Conservation (phyloP, 2,797 vertebrate genomes). For the Anguilla megastoma region DNA sequence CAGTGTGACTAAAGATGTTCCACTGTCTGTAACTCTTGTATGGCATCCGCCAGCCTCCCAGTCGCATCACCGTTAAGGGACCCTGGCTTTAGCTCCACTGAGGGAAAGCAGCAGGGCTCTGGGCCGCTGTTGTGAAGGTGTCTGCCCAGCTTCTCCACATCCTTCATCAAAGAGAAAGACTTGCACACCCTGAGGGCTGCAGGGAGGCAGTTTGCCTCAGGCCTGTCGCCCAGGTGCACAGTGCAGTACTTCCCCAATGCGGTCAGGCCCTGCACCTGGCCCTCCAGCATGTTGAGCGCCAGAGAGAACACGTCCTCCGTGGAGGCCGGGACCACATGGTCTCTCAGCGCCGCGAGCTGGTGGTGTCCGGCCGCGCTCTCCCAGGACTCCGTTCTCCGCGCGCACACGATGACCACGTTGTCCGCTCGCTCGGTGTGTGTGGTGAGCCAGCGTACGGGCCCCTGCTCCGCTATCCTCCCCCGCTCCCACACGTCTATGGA, state of each 20-base stretch:
- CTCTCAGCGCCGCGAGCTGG: constrained; percentile 1
- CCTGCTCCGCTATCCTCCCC: constrained; percentile 72
- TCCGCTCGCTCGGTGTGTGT: constrained; percentile 63
- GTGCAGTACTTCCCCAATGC: constrained; percentile 70
- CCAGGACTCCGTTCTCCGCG: constrained; percentile 36
- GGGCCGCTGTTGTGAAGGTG: constrained; percentile 51
- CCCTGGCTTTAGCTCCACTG: constrained; percentile 21
- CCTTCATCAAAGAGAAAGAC: constrained; percentile 71
- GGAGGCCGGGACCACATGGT: constrained; percentile 58
- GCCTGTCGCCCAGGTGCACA: constrained; percentile 62
- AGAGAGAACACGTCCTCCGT: constrained; percentile 74
- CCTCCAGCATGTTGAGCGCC: constrained; percentile 74
- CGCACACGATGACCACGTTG: constrained; percentile 71
- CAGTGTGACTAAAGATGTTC: neutral
- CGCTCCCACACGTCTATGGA: constrained; percentile 78
- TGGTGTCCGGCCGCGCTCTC: neutral
- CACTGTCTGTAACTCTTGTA: constrained; percentile 44
- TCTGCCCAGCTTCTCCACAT: constrained; percentile 63
- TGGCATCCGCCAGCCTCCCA: constrained; percentile 49
- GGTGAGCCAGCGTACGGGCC: constrained; percentile 76
- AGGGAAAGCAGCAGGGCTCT: constrained; percentile 19
- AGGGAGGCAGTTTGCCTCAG: constrained; percentile 40
- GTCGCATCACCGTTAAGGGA: constrained; percentile 21
- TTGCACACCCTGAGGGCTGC: constrained; percentile 66
- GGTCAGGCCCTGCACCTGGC: constrained; percentile 61